Base-by-base conservation (phyloP, 2,113 vertebrate genomes). In the Poeciliopsis turrubarensis region DNA sequence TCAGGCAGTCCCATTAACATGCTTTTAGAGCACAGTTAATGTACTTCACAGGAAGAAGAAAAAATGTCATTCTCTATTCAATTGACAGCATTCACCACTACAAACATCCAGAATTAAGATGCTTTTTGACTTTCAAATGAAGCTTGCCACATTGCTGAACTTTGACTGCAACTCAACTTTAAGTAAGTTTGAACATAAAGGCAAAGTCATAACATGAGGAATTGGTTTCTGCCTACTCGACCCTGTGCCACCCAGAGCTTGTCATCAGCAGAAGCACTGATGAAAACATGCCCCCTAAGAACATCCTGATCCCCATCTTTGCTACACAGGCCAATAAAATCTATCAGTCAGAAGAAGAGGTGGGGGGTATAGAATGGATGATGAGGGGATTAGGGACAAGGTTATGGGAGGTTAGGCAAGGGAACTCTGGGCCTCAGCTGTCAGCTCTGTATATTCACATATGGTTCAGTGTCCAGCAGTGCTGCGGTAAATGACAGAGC, bases 401-500 rank as follows among this genome's bases (percentile, higher is more conserved):
- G 74, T 86, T 74, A 71, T 84, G 80, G 79, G 82, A 84, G 82
- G 84, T 65, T 79, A 86, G 78, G 80, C 70, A 68, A 57, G 80
- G 19, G 68, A 84, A 67, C 72, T 78, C 81, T 65, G 72, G 87
- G 86, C 72, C 90, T 90, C 89, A 91, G 89, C 91, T 92, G 90
- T 92, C 91, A 88, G 72, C 86, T 86, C 74, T 1, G 14, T 84
- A 73, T 81, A 79, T 83, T 91, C 86, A 90, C 89, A 91, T 87
- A 93, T 90, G 90, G 89, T 79, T 87, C 78, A 77, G 82, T 91
- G 89, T 92, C 87, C 89, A 60, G 80, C 54, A 64, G 83, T 82
- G 86, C 73, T 77, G 79, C 80, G 86, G 83, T 84, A 90, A 92
- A 91, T 90, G 91, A 92, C 88, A 91, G 80, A 80, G 75, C 85